Evolutionary conservation across 2,797 vertebrate species (phyloP).

Genomic region (Cuniculus paca): DNA sequence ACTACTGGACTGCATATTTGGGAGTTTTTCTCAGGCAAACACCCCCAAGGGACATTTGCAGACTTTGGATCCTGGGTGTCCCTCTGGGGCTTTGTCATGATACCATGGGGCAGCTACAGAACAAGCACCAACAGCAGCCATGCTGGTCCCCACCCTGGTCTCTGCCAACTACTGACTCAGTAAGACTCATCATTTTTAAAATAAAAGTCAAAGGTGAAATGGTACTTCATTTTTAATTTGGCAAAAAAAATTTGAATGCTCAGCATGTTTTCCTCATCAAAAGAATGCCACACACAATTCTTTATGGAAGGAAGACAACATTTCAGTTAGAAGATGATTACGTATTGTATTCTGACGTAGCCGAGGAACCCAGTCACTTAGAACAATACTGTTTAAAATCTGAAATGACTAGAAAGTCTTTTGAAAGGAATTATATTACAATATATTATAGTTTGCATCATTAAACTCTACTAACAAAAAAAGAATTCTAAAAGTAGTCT

Average conservation of each 20-base stretch:
- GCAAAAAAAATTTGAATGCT: background rate
- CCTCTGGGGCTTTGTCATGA: background rate
- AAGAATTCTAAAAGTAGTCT: background rate
- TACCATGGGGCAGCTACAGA: background rate
- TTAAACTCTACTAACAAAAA: background rate
- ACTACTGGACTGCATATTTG: background rate
- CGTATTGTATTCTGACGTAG: background rate
- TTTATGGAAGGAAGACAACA: background rate
- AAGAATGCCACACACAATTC: background rate
- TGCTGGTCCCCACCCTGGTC: background rate
- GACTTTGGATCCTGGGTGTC: too few relatives aligned
- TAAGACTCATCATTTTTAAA: background rate
- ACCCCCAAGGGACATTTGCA: background rate
- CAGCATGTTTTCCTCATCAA: background rate
- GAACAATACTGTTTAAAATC: background rate
- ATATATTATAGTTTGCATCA: background rate
- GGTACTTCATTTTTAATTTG: background rate
- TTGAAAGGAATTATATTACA: background rate
- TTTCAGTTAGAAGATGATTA: background rate
- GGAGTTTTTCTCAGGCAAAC: background rate
- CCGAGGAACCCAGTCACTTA: background rate
- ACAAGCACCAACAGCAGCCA: accelerated
- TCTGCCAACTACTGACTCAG: background rate
- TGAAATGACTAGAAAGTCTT: background rate
- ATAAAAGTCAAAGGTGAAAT: background rate